phyloP scores from a whole-genome alignment of 1,140 invertebrate genomes.

The Macrobrachium nipponense region DNA sequence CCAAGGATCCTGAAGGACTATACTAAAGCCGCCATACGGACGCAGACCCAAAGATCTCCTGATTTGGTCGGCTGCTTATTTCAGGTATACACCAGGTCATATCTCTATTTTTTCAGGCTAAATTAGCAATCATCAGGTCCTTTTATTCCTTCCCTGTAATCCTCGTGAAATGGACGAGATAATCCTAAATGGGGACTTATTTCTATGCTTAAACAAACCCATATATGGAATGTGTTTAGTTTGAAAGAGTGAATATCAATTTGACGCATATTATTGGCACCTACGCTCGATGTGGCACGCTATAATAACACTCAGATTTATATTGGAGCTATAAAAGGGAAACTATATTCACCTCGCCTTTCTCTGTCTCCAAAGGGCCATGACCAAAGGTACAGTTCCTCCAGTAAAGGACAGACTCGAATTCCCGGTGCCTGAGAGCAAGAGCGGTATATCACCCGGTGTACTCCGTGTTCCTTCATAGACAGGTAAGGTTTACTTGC shows the following conservation, averaged over 20 bases:
- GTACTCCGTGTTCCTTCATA: slow-evolving; percentile 76
- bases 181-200: no score
- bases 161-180: no score
- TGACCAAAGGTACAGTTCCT: slow-evolving; percentile 69
- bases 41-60: slow-evolving; percentile 87
- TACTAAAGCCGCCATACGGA: slow-evolving; percentile 89
- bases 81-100: slow-evolving; percentile 72
- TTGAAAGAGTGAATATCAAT: no score
- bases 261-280: no score
- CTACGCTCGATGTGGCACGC: no score
- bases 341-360: background rate
- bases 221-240: no score
- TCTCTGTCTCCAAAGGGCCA: slow-evolving; percentile 35
- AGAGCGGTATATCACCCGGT: slow-evolving; percentile 80
- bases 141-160: no score
- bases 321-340: no score
- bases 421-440: slow-evolving; percentile 74
- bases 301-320: no score
- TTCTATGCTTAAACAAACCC: no score
- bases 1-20: slow-evolving; percentile 86
- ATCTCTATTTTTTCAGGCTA: background rate
- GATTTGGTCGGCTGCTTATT: slow-evolving; percentile 85
- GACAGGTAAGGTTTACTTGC: slow-evolving; percentile 9
- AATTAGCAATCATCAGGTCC: no score
- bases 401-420: slow-evolving; percentile 81